Evolutionary conservation across 2,888 invertebrate species (phyloP).

Genomic region (Eupithecia pulchellata): DNA sequence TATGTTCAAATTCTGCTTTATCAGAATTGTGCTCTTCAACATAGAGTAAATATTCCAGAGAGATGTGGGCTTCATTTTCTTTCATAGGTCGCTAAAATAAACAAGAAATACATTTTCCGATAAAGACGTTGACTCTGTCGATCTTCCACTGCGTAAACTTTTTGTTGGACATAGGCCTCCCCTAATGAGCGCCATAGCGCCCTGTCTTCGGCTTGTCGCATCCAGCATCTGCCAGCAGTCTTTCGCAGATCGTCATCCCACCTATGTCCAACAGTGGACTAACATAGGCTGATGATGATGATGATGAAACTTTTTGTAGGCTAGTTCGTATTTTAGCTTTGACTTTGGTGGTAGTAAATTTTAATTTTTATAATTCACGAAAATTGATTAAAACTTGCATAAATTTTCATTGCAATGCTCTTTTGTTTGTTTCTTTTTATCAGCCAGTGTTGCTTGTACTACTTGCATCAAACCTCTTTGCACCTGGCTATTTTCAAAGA

Average conservation of each 20-base stretch:
- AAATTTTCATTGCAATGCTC: background rate
- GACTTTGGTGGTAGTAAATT: background rate
- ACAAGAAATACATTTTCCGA: background rate
- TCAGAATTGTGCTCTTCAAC: too few species aligned
- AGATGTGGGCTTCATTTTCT: background rate
- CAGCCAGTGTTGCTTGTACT: background rate
- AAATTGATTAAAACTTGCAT: background rate
- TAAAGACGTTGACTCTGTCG: background rate
- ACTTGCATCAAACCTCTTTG: background rate
- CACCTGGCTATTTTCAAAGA: background rate
- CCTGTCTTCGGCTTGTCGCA: too few species aligned
- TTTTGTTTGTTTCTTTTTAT: background rate
- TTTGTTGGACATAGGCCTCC: too few species aligned
- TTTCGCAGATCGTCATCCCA: too few species aligned
- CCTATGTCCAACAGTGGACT: too few species aligned
- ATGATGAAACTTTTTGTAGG: background rate
- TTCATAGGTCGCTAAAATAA: background rate
- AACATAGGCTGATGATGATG: too few species aligned
- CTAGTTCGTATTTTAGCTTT: background rate
- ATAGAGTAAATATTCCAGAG: slow-evolving; percentile 4
- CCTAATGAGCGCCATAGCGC: too few species aligned
- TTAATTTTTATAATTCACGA: background rate
- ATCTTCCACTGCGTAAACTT: background rate
- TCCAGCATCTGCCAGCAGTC: too few species aligned
- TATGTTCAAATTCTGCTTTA: background rate